Percentiles rank a stretch among this genome's conserved stretches.
phyloP scores from a whole-genome alignment of 2,113 vertebrate species.

The Lanius collurio region DNA sequence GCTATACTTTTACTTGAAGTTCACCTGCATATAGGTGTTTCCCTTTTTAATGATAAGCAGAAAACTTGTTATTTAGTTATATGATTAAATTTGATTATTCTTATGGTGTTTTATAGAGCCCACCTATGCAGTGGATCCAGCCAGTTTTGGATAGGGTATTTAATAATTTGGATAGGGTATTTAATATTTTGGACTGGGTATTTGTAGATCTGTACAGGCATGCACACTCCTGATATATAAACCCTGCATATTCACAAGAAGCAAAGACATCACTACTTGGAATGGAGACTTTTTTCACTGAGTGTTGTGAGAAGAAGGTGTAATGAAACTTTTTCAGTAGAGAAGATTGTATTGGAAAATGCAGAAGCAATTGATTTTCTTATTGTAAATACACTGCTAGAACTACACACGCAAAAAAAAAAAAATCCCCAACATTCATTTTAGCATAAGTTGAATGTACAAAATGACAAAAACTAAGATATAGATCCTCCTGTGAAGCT shows the following conservation, averaged over 20 bases:
- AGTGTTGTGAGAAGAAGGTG: neutral
- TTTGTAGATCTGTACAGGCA: neutral
- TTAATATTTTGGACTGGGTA: neutral
- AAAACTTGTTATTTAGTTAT: neutral
- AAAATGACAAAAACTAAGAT: neutral
- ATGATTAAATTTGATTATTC: neutral
- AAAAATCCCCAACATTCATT: neutral
- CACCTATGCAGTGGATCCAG: neutral
- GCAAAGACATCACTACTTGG: neutral
- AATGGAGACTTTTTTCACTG: neutral
- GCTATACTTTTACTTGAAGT: neutral
- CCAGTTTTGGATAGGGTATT: neutral
- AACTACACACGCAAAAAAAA: neutral
- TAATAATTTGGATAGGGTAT: neutral
- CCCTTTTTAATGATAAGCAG: neutral
- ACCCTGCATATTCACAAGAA: neutral
- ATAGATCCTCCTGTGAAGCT: neutral
- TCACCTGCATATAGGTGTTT: neutral
- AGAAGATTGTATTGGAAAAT: neutral
- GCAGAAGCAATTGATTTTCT: neutral
- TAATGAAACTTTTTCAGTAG: neutral
- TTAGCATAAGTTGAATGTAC: neutral
- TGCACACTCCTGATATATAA: neutral
- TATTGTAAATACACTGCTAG: neutral
- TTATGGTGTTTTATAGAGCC: neutral